Percentiles rank a stretch among this genome's conserved stretches.
phyloP scores from a whole-genome alignment of 2,797 vertebrate species.

The Neopelma chrysocephalum region DNA sequence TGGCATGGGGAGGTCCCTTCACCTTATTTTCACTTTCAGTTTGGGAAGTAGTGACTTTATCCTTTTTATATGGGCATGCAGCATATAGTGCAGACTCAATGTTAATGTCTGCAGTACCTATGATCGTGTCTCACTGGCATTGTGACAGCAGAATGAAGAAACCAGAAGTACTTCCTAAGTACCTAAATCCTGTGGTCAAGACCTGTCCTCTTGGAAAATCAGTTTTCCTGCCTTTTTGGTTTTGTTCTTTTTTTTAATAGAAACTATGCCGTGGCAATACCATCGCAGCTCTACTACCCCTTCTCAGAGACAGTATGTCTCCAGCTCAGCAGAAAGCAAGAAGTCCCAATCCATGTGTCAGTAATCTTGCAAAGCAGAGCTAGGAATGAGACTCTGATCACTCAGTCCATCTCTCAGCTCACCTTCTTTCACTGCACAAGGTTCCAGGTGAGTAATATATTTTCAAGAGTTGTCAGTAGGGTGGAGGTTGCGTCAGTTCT shows the following conservation, averaged over 20 bases:
- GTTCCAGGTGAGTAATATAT: constrained; percentile 39
- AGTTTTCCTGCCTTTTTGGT: background rate
- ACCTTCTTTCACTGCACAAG: constrained; percentile 40
- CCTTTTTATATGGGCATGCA: background rate
- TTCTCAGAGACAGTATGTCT: constrained; percentile 56
- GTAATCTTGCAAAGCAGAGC: constrained; percentile 44
- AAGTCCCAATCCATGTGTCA: background rate
- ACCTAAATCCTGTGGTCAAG: background rate
- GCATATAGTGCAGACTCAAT: background rate
- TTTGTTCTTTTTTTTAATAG: background rate
- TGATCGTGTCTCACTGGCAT: background rate
- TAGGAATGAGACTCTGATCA: constrained; percentile 41
- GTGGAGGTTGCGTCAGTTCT: background rate
- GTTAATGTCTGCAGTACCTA: background rate
- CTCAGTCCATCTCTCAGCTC: background rate
- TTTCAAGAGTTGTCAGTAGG: background rate
- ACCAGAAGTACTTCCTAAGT: background rate
- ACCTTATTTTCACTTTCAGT: background rate
- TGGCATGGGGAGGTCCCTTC: background rate
- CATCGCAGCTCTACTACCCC: constrained; percentile 48
- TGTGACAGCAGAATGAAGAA: background rate
- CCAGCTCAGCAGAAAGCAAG: constrained; percentile 33
- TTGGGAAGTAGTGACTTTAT: background rate
- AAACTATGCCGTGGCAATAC: constrained; percentile 45
- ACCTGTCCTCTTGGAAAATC: background rate